Conservation (phyloP, 1,140 invertebrate species). For the Belonocnema kinseyi region DNA sequence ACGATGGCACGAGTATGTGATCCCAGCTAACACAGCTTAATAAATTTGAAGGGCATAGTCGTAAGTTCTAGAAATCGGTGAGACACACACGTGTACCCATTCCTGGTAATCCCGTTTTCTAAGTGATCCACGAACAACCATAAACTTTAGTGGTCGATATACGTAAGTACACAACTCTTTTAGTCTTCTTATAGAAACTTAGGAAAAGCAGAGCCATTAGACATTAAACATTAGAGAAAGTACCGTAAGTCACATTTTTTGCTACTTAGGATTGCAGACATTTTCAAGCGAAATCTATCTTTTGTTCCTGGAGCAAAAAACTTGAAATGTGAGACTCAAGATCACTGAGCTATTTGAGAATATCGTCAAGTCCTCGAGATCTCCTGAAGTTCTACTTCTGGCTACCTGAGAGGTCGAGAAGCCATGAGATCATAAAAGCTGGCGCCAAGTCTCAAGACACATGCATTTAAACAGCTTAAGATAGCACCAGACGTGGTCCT, state of each 20-base stretch:
- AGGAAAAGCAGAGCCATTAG: neutral
- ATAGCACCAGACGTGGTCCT: constrained; percentile 28
- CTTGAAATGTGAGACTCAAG: too few species aligned
- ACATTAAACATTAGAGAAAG: too few species aligned
- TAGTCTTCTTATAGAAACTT: neutral
- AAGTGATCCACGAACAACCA: constrained; percentile 11
- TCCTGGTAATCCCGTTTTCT: constrained; percentile 11
- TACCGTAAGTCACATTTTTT: too few species aligned
- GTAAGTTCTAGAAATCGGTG: constrained; percentile 26
- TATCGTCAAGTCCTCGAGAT: constrained; percentile 4
- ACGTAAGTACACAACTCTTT: neutral
- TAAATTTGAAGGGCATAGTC: constrained; percentile 19
- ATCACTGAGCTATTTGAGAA: constrained; percentile 14
- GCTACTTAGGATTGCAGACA: too few species aligned
- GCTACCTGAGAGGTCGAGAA: constrained; percentile 39
- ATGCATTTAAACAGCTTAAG: constrained; percentile 17
- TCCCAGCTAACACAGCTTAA: constrained; percentile 2
- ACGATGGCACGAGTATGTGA: constrained; percentile 4
- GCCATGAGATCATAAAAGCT: constrained; percentile 56
- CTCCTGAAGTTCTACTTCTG: neutral
- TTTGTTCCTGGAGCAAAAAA: too few species aligned
- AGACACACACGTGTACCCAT: constrained; percentile 16
- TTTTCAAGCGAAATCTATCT: too few species aligned
- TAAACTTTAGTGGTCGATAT: constrained; percentile 1
- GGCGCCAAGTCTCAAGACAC: constrained; percentile 55